These are phyloP conservation scores for Limnephilus auricula DNA, from an alignment of 2,888 invertebrate genomes.

Conservation along the genomic window DNA sequence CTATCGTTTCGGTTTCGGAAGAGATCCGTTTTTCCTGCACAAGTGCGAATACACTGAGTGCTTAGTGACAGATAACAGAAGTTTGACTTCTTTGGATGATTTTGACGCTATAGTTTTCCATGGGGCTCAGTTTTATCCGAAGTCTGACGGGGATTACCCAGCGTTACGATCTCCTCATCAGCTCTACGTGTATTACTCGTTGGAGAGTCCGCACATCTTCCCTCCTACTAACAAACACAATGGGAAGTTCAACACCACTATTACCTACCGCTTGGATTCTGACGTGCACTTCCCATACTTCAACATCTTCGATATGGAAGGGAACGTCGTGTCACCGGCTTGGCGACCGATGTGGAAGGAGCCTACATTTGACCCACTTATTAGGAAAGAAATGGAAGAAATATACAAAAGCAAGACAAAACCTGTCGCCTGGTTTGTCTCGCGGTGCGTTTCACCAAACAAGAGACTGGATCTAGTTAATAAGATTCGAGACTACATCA, in stretches of 20 bases:
- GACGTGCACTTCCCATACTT: conserved; percentile 75
- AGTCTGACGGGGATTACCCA: conserved; percentile 69
- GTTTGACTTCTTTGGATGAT: conserved; percentile 70
- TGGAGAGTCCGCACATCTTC: conserved; percentile 72
- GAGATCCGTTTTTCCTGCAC: conserved; percentile 70
- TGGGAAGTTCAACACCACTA: conserved; percentile 77
- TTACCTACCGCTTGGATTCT: conserved; percentile 77
- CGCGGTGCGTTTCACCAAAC: conserved; percentile 74
- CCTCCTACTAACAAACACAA: conserved; percentile 67
- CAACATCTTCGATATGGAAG: conserved; percentile 69
- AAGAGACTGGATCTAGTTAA: conserved; percentile 69
- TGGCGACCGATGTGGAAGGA: conserved; percentile 68
- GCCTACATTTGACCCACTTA: not conserved
- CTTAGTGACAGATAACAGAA: conserved; percentile 72
- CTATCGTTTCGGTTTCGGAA: conserved; percentile 70
- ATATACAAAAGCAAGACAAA: conserved; percentile 71
- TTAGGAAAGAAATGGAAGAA: conserved; percentile 27
- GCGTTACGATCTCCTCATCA: conserved; percentile 70
- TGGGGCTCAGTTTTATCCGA: conserved; percentile 71
- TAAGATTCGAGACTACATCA: conserved; percentile 77
- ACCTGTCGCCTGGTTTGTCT: conserved; percentile 79
- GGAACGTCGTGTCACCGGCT: conserved; percentile 69
- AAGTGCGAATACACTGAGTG: conserved; percentile 73
- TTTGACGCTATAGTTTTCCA: conserved; percentile 78
- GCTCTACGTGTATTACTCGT: conserved; percentile 74